These are phyloP conservation scores for Chironomus riparius DNA, from an alignment of 2,888 invertebrate genomes.

Conservation along the genomic window DNA sequence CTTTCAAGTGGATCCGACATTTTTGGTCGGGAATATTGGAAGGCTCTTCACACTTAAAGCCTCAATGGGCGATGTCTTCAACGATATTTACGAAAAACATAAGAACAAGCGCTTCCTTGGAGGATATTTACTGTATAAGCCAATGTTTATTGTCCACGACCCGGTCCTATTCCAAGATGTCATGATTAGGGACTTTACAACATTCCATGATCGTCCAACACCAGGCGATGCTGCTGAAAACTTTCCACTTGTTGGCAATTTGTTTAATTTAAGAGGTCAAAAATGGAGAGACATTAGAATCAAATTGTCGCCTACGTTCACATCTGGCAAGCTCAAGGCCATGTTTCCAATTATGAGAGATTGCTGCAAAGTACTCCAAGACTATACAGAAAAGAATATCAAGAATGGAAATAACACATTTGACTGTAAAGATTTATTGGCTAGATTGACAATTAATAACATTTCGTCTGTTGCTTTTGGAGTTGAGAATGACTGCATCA, in stretches of 20 bases:
- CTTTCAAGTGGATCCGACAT: background rate
- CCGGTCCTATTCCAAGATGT: slow-evolving; percentile 49
- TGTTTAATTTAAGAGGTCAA: slow-evolving; percentile 48
- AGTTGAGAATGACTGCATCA: slow-evolving; percentile 33
- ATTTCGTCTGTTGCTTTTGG: slow-evolving; percentile 37
- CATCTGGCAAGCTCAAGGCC: slow-evolving; percentile 51
- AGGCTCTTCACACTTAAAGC: background rate
- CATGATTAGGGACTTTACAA: slow-evolving; percentile 49
- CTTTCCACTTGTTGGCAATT: slow-evolving; percentile 48
- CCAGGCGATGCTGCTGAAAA: slow-evolving; percentile 47
- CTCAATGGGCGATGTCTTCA: slow-evolving; percentile 36
- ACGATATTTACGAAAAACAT: slow-evolving; percentile 47
- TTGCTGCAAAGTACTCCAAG: slow-evolving; percentile 44
- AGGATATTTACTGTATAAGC: slow-evolving; percentile 49
- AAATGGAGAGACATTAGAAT: slow-evolving; percentile 51
- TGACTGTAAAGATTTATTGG: slow-evolving; percentile 39
- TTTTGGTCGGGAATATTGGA: background rate
- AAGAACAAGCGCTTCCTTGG: slow-evolving; percentile 42
- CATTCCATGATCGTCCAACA: slow-evolving; percentile 52
- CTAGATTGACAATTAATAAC: slow-evolving; percentile 36
- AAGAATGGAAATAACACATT: slow-evolving; percentile 36
- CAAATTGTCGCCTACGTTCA: slow-evolving; percentile 52
- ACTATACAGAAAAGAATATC: slow-evolving; percentile 38
- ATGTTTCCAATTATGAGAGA: slow-evolving; percentile 49
- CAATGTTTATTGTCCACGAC: slow-evolving; percentile 49